Evolutionary conservation across 2,888 invertebrate genomes (phyloP).

Genomic region (Ferdinandea cuprea): DNA sequence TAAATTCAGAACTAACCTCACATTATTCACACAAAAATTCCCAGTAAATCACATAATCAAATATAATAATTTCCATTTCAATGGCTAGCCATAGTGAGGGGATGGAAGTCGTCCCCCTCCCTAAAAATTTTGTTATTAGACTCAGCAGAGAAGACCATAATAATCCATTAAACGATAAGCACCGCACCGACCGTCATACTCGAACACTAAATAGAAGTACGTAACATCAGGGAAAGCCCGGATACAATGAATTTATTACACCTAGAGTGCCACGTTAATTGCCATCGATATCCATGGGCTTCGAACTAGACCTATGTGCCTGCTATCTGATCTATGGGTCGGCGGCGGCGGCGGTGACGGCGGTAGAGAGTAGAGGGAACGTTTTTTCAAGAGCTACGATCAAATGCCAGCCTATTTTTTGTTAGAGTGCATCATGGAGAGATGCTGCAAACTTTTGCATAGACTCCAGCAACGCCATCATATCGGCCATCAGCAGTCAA

Average conservation of each 20-base stretch:
- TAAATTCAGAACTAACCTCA: constrained; percentile 70
- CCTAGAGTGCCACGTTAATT: constrained; percentile 64
- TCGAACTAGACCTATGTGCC: background rate
- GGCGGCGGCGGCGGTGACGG: too few relatives aligned
- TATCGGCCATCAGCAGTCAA: constrained; percentile 12
- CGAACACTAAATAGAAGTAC: background rate
- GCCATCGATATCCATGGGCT: constrained; percentile 54
- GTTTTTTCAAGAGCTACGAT: constrained; percentile 28
- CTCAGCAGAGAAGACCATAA: constrained; percentile 41
- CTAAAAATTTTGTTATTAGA: constrained; percentile 37
- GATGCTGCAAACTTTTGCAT: constrained; percentile 7
- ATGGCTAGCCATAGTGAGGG: constrained; percentile 20
- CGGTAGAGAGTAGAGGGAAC: too few relatives aligned
- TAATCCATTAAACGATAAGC: constrained; percentile 73
- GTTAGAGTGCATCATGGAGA: constrained; percentile 45
- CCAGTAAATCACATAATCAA: constrained; percentile 73
- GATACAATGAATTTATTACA: constrained; percentile 66
- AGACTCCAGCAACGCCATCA: constrained; percentile 11
- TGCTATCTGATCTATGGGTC: constrained; percentile 1
- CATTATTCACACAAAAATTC: constrained; percentile 69
- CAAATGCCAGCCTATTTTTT: constrained; percentile 40
- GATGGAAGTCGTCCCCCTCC: background rate
- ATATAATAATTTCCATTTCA: constrained; percentile 70
- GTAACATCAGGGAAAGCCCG: background rate
- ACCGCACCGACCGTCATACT: constrained; percentile 34